These are phyloP conservation scores for Datnioides undecimradiatus DNA, from an alignment of 2,113 vertebrate genomes.

Conservation along the genomic window DNA sequence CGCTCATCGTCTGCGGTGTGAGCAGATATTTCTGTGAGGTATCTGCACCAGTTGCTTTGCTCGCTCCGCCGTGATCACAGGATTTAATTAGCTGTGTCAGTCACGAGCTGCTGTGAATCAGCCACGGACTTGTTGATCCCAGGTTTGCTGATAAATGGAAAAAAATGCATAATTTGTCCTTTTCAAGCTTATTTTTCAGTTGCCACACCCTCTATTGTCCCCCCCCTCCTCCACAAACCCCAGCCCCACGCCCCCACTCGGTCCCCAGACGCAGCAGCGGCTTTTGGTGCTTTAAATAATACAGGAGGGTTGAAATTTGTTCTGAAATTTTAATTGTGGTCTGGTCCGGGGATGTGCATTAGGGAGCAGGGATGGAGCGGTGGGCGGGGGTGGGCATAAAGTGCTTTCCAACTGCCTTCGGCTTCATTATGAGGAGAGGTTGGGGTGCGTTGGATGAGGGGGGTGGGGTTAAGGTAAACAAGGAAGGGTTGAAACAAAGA, in stretches of 20 bases:
- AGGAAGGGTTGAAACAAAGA: constrained; percentile 27
- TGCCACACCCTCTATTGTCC: too few relatives aligned
- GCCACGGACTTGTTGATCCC: constrained; percentile 5
- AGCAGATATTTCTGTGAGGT: background rate
- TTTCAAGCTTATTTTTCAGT: background rate
- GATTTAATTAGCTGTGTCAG: constrained; percentile 12
- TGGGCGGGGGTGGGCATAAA: constrained; percentile 66
- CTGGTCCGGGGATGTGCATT: constrained; percentile 80
- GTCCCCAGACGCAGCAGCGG: constrained; percentile 60
- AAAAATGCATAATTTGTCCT: background rate
- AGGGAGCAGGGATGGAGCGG: constrained; percentile 53
- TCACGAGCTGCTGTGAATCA: background rate
- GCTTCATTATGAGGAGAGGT: constrained; percentile 59
- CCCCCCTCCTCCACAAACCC: too few relatives aligned
- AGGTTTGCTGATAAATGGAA: constrained; percentile 1
- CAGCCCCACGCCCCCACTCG: constrained; percentile 34
- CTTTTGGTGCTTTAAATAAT: constrained; percentile 81
- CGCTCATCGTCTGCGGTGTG: too few relatives aligned
- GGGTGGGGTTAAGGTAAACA: constrained; percentile 6
- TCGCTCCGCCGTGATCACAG: background rate
- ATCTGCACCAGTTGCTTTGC: background rate
- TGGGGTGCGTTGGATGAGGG: background rate
- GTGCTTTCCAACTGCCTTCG: constrained; percentile 70
- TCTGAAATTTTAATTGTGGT: constrained; percentile 85
- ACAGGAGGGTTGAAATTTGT: constrained; percentile 76